These are phyloP conservation scores for Drosophila nigritarsus DNA, from an alignment of 2,888 invertebrate genomes.

Conservation along the genomic window DNA sequence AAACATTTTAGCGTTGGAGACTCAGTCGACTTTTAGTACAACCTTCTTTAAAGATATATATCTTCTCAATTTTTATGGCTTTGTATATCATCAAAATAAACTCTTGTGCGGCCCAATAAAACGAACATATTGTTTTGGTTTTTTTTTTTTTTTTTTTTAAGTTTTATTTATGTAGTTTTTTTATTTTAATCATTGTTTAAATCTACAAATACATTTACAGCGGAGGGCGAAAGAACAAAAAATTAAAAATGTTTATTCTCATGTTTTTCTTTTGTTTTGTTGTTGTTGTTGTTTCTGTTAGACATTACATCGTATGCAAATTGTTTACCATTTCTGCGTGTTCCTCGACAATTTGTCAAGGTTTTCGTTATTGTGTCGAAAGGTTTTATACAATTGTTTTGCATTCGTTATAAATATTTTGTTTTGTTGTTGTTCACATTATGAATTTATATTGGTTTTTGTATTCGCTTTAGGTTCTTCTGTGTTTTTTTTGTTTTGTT, in stretches of 20 bases:
- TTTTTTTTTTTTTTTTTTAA: constrained; percentile 60
- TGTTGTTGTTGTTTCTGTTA: constrained; percentile 64
- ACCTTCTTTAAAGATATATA: neutral
- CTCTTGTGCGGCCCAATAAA: neutral
- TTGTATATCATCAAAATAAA: neutral
- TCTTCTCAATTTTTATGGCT: neutral
- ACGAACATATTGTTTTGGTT: neutral
- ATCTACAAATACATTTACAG: constrained; percentile 85
- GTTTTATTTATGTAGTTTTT: constrained; percentile 82
- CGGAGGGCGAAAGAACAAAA: constrained; percentile 85
- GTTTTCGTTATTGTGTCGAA: constrained; percentile 61
- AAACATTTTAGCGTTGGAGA: neutral
- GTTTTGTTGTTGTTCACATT: constrained; percentile 56
- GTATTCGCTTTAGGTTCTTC: constrained; percentile 43
- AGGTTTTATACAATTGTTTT: constrained; percentile 69
- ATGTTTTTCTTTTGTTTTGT: constrained; percentile 68
- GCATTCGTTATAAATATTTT: constrained; percentile 68
- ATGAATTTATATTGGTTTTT: constrained; percentile 49
- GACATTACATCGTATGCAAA: constrained; percentile 62
- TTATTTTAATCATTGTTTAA: constrained; percentile 84
- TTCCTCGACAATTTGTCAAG: constrained; percentile 45
- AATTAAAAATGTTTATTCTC: constrained; percentile 82
- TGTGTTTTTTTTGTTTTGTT: constrained; percentile 43
- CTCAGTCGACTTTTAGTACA: neutral
- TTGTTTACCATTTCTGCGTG: constrained; percentile 50